Evolutionary conservation across 2,113 vertebrate genomes (phyloP), one percentile per base, ranked within the genome.

Genomic region (Polypterus senegalus): DNA sequence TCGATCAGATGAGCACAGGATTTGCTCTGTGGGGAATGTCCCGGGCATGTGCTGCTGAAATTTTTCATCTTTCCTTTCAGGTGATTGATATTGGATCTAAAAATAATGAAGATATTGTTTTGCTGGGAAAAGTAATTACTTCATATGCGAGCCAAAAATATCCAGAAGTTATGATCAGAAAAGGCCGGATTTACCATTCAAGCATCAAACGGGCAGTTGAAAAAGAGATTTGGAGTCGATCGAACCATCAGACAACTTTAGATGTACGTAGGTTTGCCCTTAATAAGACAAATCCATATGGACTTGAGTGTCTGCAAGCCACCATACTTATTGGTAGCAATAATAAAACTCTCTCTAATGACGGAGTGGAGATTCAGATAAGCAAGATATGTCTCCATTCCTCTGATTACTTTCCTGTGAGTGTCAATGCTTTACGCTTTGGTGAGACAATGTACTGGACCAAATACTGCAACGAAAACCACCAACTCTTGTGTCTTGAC

Each of bases 351-450:
- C 3, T 83, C 68, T 60, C 65, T 47, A 58, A 79, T 64, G 2
- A 74, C 27, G 27, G 27, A 27, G 70, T 89, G 63, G 80, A 91
- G 74, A 72, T 92, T 69, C 70, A 77, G 69, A 69, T 89, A 6
- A 79, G 76, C 54, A 80, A 74, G 67, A 70, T 90, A 44, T 89
- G 89, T 60, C 65, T 86, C 46, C 88, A 93, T 73, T 88, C 91
- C 3, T 85, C 87, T 6, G 88, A 93, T 72, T 92, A 86, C 70
- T 92, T 88, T 72, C 88, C 89, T 47, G 67, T 91, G 63, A 91
- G 75, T 60, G 27, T 77, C 63, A 86, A 89, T 8, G 87, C 88
- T 60, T 55, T 75, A 9, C 71, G 48, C 54, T 90, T 83, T 66
- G 82, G 87, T 3, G 75, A 76, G 47, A 82, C 83, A 0, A 51